Base-by-base conservation (phyloP, 1,140 invertebrate genomes). In the Bombus cullumanus region DNA sequence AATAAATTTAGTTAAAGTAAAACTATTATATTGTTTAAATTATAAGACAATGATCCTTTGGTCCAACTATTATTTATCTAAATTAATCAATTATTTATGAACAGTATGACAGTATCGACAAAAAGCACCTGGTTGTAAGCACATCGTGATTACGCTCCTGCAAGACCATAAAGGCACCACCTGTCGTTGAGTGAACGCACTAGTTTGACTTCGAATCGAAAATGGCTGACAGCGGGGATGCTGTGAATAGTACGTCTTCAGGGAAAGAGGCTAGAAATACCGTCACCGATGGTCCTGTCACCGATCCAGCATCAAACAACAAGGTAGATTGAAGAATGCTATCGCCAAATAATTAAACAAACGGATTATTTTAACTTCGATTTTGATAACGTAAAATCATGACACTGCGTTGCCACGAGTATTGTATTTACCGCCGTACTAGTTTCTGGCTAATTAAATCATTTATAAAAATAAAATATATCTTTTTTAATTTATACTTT, bases 211-310 rank as follows among this genome's bases (percentile, higher is more conserved):
- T 87, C 85, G 86, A 91, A 88, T 92, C 88, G 86, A 94, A 95
- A 92, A 95, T 95, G 94, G 94, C 94, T 90, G 94, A 95, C 93
- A 93, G 89, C 91, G 92, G 93, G 77, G 94, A 95, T 76, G 91
- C 89, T 87, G 83, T 91, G 89, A 93, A 92, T 72, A 89, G 83
- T 80, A 88, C 90, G 71, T 90, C 90, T 68, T 94, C 94, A 43
- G 92, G 93, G 69, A 95, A 95, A 93, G 93, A 93, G 66, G 86
- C 80, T 85, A 92, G 92, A 90, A 92, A 91, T 84, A 88, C 91
- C 22, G 92, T 94, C 25, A 90, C 76, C 85, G 94, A 94, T 90
- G 92, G 92, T 22, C 94, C 94, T 86, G 91, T 94, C 80, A 95
- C 94, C 37, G 94, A 95, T 92, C 94, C 94, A 74, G 94, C 94